A percentile compares a stretch with the other conserved stretches of the same genome.
phyloP scores from a whole-genome alignment of 2,113 vertebrate genomes.

The Orcinus orca region DNA sequence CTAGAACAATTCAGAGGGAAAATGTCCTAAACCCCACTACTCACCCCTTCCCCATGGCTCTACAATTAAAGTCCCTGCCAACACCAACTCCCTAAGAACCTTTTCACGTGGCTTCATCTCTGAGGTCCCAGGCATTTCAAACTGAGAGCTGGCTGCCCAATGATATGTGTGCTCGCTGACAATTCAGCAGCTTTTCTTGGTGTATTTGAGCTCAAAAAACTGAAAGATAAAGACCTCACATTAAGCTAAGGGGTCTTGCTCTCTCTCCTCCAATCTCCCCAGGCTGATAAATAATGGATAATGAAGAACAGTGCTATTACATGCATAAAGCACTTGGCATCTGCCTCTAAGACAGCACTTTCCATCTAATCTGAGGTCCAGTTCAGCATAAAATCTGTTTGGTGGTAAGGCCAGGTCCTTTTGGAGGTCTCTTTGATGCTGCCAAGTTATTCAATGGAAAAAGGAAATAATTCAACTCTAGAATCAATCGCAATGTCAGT shows the following conservation, averaged over 20 bases:
- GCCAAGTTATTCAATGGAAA: constrained; percentile 64
- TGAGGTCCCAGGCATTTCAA: background rate
- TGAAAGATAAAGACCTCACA: constrained; percentile 65
- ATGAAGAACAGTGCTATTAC: constrained; percentile 65
- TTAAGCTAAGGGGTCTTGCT: constrained; percentile 72
- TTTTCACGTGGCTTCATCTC: background rate
- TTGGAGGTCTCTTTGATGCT: constrained; percentile 62
- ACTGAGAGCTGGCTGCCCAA: background rate
- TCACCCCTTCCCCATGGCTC: background rate
- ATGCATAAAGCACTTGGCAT: constrained; percentile 73
- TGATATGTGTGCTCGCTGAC: background rate
- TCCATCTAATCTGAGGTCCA: constrained; percentile 70
- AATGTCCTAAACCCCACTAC: background rate
- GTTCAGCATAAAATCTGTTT: constrained; percentile 74
- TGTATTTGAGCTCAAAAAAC: constrained; percentile 39
- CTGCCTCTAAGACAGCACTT: constrained; percentile 51
- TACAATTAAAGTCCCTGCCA: background rate
- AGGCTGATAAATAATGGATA: constrained; percentile 83
- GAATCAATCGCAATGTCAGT: background rate
- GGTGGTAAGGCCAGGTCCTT: constrained; percentile 58
- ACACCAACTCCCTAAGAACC: background rate
- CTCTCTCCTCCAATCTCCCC: constrained; percentile 63
- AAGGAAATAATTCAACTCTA: constrained; percentile 50
- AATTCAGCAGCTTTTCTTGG: background rate
- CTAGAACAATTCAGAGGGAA: background rate